Evolutionary conservation across 2,113 vertebrate genomes (phyloP), one percentile per base, ranked within the genome.

Genomic region (Mungos mungo): DNA sequence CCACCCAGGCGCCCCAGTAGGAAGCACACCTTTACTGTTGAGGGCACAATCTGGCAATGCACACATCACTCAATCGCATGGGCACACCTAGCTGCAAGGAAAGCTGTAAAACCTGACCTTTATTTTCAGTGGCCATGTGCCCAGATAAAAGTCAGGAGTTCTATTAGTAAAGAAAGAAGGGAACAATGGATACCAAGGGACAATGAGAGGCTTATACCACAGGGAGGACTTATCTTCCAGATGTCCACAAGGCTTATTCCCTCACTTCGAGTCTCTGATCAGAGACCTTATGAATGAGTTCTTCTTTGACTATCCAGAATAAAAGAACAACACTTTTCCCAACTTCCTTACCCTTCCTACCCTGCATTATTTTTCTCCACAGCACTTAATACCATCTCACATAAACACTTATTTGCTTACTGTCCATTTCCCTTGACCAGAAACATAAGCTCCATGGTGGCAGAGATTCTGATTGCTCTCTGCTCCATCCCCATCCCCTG

Each of bases 201-300:
- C 29, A 52, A 81, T 54, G 74, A 54, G 25, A 52, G 35, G 47
- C 71, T 89, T 47, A 41, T 27, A 35, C 31, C 16, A 45, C 33
- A n/a, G 33, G 23, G 25, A 90, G 66, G 12, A 60, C 2, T 85
- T 66, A 79, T 87, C 29, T 38, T 80, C 71, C 71, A 41, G n/a
- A 65, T 76, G 41, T 83, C 68, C 94, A n/a, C 12, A n/a, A 45
- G 63, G 11, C 29, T 85, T 54, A 65, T 5, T 52, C 47, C 65
- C 29, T 90, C 68, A 77, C 69, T 76, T 71, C 50, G 90, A 96
- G 45, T 93, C 21, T 90, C 81, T 96, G 77, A n/a, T 93, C 50
- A 84, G 35, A 63, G 15, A 29, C 29, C 35, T 76, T 25, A 65
- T 50, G 35, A 84, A 7, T 38, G 63, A 81, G 57, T 84, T 84